Evolutionary conservation across 2,888 invertebrate species (phyloP).

Genomic region (Copidosoma aretas): DNA sequence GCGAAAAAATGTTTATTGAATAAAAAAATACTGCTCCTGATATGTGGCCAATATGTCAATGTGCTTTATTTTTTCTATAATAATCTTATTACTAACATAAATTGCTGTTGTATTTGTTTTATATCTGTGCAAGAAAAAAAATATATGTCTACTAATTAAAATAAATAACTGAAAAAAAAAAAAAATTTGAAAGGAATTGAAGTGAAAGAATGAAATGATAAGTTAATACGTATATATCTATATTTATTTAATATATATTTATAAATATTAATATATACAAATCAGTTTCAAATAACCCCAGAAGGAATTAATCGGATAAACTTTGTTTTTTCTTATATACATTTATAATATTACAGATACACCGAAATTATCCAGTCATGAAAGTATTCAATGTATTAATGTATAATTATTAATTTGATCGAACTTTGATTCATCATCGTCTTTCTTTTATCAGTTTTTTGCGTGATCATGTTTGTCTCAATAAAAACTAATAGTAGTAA

Average conservation of each 20-base stretch:
- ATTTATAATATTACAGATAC: constrained; percentile 56
- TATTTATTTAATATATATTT: constrained; percentile 57
- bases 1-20: too few relatives aligned
- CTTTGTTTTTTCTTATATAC: constrained; percentile 53
- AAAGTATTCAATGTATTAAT: constrained; percentile 39
- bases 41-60: too few relatives aligned
- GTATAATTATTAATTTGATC: constrained; percentile 38
- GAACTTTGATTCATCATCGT: constrained; percentile 23
- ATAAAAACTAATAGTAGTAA: too few relatives aligned
- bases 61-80: too few relatives aligned
- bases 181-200: not conserved
- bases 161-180: constrained; percentile 29
- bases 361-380: constrained; percentile 53
- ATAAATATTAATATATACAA: constrained; percentile 60
- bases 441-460: constrained; percentile 24
- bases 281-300: constrained; percentile 53
- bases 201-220: constrained; percentile 31
- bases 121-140: too few relatives aligned
- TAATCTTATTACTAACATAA: too few relatives aligned
- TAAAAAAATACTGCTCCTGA: too few relatives aligned
- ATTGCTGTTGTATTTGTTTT: too few relatives aligned
- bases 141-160: too few relatives aligned
- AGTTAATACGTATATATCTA: constrained; percentile 52
- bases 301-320: constrained; percentile 55
- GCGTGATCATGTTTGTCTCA: too few relatives aligned